These are phyloP conservation scores for Trichopria drosophilae DNA, from an alignment of 2,888 invertebrate species.

Conservation along the genomic window DNA sequence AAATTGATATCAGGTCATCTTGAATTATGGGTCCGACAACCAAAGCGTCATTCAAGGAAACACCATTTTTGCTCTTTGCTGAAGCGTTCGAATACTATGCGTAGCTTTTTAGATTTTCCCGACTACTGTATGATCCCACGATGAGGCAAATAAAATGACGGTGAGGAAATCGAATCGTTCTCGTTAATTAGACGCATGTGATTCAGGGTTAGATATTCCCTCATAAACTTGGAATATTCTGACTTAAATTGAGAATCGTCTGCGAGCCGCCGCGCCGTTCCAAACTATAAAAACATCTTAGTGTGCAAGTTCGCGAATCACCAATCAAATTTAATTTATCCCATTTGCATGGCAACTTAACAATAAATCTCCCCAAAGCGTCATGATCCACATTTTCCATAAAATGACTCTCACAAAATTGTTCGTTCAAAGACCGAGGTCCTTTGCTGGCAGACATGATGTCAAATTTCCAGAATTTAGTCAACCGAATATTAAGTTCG, in stretches of 20 bases:
- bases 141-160: slow-evolving; percentile 33
- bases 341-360: slow-evolving; percentile 26
- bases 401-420: slow-evolving; percentile 34
- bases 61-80: no score
- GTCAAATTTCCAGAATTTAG: slow-evolving; percentile 38
- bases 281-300: slow-evolving; percentile 12
- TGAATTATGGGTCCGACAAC: no score
- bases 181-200: slow-evolving; percentile 30
- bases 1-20: no score
- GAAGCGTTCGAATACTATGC: background rate
- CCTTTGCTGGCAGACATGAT: no score
- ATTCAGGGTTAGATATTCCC: slow-evolving; percentile 32
- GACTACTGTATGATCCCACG: background rate
- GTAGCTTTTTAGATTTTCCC: slow-evolving; percentile 1
- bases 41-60: no score
- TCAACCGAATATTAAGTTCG: slow-evolving; percentile 13
- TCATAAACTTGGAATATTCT: slow-evolving; percentile 32
- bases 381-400: slow-evolving; percentile 18
- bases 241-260: slow-evolving; percentile 13
- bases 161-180: no score
- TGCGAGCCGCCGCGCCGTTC: slow-evolving; percentile 31
- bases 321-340: no score
- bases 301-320: no score
- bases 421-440: no score
- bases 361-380: slow-evolving; percentile 27